Percentiles rank a stretch among this genome's conserved stretches.
phyloP scores from a whole-genome alignment of 2,797 vertebrate genomes.

The Kryptolebias ocellatus region DNA sequence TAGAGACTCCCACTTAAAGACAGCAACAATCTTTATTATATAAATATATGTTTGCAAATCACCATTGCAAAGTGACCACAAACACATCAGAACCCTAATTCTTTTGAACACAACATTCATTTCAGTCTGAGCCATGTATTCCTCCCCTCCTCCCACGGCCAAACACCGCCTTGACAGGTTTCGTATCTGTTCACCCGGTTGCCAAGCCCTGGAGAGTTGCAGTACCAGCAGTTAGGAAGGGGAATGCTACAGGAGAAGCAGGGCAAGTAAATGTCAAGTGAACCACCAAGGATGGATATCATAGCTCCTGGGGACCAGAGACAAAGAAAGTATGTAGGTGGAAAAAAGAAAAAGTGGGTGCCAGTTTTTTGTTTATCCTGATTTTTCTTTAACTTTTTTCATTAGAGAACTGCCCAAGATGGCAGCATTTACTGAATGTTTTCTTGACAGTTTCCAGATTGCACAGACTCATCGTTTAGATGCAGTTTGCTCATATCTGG shows the following conservation, averaged over 20 bases:
- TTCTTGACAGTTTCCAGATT: slow-evolving; percentile 77
- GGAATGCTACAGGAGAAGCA: slow-evolving; percentile 70
- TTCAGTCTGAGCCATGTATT: slow-evolving; percentile 82
- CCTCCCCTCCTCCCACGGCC: slow-evolving; percentile 84
- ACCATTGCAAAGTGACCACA: background rate
- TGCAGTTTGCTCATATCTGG: too few relatives aligned
- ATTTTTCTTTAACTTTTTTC: slow-evolving; percentile 57
- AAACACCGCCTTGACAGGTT: slow-evolving; percentile 88
- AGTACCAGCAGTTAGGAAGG: slow-evolving; percentile 57
- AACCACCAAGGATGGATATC: slow-evolving; percentile 91
- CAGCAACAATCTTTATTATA: background rate
- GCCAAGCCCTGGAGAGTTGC: slow-evolving; percentile 85
- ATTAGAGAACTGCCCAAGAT: slow-evolving; percentile 75
- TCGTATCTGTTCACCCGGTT: slow-evolving; percentile 90
- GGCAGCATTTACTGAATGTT: slow-evolving; percentile 76
- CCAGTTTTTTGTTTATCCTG: too few relatives aligned
- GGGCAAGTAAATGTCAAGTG: slow-evolving; percentile 93
- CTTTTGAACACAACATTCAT: slow-evolving; percentile 89
- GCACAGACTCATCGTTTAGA: too few relatives aligned
- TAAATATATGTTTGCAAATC: background rate
- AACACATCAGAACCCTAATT: slow-evolving; percentile 21
- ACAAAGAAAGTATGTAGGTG: slow-evolving; percentile 36
- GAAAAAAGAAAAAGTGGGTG: background rate
- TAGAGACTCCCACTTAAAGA: too few relatives aligned
- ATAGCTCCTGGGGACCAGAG: slow-evolving; percentile 87